Percentiles rank a stretch among this genome's conserved stretches.
phyloP scores from a whole-genome alignment of 1,140 invertebrate genomes.

The Thaumatotibia leucotreta region DNA sequence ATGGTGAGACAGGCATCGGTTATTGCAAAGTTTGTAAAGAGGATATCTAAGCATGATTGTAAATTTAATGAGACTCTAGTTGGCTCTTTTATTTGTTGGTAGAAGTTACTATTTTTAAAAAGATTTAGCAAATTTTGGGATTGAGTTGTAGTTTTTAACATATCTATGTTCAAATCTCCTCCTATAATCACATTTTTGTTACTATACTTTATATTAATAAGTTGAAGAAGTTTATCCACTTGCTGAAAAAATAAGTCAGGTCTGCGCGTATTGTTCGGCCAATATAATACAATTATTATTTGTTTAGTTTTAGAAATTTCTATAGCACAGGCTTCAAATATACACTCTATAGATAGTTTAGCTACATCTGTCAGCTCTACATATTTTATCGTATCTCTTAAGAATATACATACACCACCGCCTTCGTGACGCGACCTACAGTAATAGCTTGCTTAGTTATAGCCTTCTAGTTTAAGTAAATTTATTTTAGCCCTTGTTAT shows the following conservation, averaged over 20 bases:
- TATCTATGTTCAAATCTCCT: conserved; percentile 10
- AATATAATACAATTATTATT: neutral
- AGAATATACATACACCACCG: conserved; percentile 5
- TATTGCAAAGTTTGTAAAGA: neutral
- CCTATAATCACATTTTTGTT: conserved; percentile 5
- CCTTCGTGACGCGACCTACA: neutral
- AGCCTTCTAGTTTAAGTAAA: neutral
- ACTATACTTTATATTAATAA: neutral
- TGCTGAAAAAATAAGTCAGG: neutral
- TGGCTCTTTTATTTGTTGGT: neutral
- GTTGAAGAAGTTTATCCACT: neutral
- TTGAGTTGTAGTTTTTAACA: neutral
- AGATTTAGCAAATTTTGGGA: neutral
- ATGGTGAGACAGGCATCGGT: no score
- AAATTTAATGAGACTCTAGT: neutral
- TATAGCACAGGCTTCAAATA: neutral
- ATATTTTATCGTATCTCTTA: conserved; percentile 3
- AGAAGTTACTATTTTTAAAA: neutral
- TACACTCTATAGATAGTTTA: neutral
- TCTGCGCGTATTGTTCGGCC: neutral
- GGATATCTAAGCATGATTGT: neutral
- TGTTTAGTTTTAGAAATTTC: neutral
- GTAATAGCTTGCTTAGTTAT: neutral
- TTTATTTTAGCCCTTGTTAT: neutral
- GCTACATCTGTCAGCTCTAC: neutral